A percentile compares a stretch with the other conserved stretches of the same genome.
These are phyloP conservation scores for Zoanthus sociatus DNA, from an alignment of 92 coral and sea anemone genomes.

Conservation along the genomic window DNA sequence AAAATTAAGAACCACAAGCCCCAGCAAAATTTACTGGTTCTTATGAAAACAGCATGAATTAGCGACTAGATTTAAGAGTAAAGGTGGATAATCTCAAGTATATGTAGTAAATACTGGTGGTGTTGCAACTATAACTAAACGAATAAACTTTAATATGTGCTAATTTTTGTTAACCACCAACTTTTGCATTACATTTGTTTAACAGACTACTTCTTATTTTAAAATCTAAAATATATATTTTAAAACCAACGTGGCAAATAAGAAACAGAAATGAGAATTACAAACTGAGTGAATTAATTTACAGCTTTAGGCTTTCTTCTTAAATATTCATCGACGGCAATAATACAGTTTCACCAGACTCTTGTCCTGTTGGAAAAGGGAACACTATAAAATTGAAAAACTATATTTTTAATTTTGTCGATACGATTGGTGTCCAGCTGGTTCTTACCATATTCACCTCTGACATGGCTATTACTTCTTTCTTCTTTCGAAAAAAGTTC, in stretches of 20 bases:
- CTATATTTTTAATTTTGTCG: background rate
- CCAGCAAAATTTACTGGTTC: too few relatives aligned
- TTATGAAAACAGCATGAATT: too few relatives aligned
- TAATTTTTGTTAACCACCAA: background rate
- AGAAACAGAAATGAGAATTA: too few relatives aligned
- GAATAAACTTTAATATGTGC: too few relatives aligned
- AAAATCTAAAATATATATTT: too few relatives aligned
- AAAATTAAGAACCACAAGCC: too few relatives aligned
- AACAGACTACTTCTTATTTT: background rate
- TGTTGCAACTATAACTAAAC: background rate
- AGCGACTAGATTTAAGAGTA: too few relatives aligned
- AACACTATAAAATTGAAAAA: background rate
- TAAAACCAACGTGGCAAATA: too few relatives aligned
- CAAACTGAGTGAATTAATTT: too few relatives aligned
- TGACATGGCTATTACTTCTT: background rate
- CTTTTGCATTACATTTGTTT: background rate
- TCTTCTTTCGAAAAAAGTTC: slow-evolving; percentile 13
- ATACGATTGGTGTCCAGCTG: background rate
- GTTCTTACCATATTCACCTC: background rate
- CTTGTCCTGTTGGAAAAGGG: background rate
- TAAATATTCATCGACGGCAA: background rate
- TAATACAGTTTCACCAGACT: background rate
- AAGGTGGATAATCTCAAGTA: background rate
- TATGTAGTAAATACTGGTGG: background rate
- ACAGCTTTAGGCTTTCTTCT: slow-evolving; percentile 14